Percentiles rank a stretch among this genome's conserved stretches.
phyloP scores from a whole-genome alignment of 2,797 vertebrate genomes.

The Melanotaenia pygmaea region DNA sequence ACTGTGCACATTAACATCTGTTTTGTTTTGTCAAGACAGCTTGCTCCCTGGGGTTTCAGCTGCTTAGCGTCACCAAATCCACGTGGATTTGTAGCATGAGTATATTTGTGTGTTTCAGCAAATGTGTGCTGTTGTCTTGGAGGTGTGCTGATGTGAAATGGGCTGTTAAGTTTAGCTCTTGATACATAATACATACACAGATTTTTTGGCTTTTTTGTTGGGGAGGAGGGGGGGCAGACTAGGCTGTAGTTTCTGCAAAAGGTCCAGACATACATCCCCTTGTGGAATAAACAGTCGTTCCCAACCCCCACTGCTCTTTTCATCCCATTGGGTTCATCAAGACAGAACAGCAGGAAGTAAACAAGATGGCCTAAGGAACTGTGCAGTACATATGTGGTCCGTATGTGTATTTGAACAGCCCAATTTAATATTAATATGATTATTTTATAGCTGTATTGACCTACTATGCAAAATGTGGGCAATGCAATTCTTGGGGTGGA shows the following conservation, averaged over 20 bases:
- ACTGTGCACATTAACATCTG: constrained; percentile 70
- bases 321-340: constrained; percentile 28
- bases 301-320: neutral
- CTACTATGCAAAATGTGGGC: neutral
- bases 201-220: constrained; percentile 20
- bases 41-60: constrained; percentile 62
- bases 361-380: constrained; percentile 45
- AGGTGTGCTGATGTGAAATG: constrained; percentile 25
- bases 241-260: constrained; percentile 39
- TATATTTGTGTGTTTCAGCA: constrained; percentile 23
- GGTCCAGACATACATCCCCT: constrained; percentile 42
- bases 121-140: constrained; percentile 25
- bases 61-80: constrained; percentile 64
- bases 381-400: constrained; percentile 2
- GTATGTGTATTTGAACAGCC: neutral
- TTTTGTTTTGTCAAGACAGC: constrained; percentile 71
- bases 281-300: constrained; percentile 23
- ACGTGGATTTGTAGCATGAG: constrained; percentile 42
- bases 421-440: neutral
- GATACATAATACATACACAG: constrained; percentile 4
- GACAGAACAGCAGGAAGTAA: constrained; percentile 49
- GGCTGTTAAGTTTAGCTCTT: constrained; percentile 38
- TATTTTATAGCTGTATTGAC: neutral
- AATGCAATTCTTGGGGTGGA: neutral
- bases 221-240: constrained; percentile 29